Base-by-base conservation (phyloP, 2,888 invertebrate species). In the Flexamia atlantica region DNA sequence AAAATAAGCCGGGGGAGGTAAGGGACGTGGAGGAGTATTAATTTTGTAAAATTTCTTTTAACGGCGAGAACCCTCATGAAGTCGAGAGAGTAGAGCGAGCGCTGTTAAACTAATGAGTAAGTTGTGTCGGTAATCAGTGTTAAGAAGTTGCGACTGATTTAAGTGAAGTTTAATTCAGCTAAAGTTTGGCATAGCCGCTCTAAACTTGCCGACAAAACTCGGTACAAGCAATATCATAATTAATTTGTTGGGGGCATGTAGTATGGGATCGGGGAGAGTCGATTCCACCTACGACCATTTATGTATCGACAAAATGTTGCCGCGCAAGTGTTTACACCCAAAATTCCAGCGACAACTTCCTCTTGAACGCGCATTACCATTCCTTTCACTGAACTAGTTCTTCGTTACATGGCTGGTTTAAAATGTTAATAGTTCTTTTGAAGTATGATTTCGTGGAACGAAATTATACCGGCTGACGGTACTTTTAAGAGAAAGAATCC, bases 71-170 rank as follows among this genome's bases (percentile, higher is more conserved):
- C 28, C 46, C 76, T 50, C 50, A 9, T 76, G 42, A 72, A 72
- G 72, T 5, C 40, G 53, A 53, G 20, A 53, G 72, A 72, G 72
- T 40, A 28, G 40, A 10, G 42, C 72, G 42, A 72, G 42, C 50
- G 76, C 46, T 20, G 76, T 76, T 76, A 76, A 76, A 76, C 76
- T 76, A 76, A 76, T 76, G 76, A 76, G 76, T 76, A 76, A 76
- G 76, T 76, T 76, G 25, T 50, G 76, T 76, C 76, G 36, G 76
- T 72, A 72, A 72, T 72, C 72, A 76, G 76, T 76, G 76, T 46
- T 76, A 76, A 76, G 46, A 46, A 76, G 72, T 42, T 72, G 76
- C 76, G 50, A 76, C 50, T 76, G 76, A 76, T 76, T 76, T 76
- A 76, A 76, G 76, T 50, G 76, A 76, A 76, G 76, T 76, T 76